Conservation (phyloP, 2,797 vertebrate species). For the Mastacembelus armatus region DNA sequence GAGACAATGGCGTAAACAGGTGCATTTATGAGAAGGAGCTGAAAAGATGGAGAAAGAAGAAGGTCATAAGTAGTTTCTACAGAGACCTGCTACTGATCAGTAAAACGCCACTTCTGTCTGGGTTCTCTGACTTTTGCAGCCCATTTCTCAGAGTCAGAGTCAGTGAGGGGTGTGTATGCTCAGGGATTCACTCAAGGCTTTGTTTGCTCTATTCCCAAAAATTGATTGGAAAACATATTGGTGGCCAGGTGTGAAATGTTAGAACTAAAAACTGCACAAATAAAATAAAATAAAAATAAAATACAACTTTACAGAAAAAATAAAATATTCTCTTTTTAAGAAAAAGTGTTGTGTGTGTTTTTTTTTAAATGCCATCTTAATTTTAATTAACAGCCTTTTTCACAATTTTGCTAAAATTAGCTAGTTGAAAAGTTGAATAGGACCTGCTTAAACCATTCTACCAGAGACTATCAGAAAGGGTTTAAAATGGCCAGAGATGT, state of each 20-base stretch:
- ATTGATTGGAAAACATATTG: constrained; percentile 73
- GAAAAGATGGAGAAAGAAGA: constrained; percentile 4
- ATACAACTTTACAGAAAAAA: constrained; percentile 49
- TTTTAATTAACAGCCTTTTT: background rate
- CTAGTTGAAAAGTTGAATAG: constrained; percentile 40
- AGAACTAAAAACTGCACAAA: constrained; percentile 39
- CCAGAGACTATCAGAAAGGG: constrained; percentile 19
- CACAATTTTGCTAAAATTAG: background rate
- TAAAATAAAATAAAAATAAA: constrained; percentile 9
- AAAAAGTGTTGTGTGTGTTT: constrained; percentile 40
- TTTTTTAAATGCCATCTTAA: too few species aligned
- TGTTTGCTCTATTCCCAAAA: constrained; percentile 73
- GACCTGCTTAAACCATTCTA: constrained; percentile 21
- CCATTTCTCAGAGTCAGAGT: constrained; percentile 67
- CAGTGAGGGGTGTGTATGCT: constrained; percentile 64
- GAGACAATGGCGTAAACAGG: background rate
- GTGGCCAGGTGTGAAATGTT: constrained; percentile 53
- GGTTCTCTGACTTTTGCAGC: constrained; percentile 65
- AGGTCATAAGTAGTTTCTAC: constrained; percentile 63
- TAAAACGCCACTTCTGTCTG: constrained; percentile 59
- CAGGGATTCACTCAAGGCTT: constrained; percentile 71
- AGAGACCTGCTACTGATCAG: constrained; percentile 48
- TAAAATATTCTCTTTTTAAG: constrained; percentile 50
- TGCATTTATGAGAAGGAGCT: background rate
- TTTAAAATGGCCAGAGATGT: constrained; percentile 50